Base-by-base conservation (phyloP, 2,113 vertebrate genomes). In the Thamnophis sirtalis region DNA sequence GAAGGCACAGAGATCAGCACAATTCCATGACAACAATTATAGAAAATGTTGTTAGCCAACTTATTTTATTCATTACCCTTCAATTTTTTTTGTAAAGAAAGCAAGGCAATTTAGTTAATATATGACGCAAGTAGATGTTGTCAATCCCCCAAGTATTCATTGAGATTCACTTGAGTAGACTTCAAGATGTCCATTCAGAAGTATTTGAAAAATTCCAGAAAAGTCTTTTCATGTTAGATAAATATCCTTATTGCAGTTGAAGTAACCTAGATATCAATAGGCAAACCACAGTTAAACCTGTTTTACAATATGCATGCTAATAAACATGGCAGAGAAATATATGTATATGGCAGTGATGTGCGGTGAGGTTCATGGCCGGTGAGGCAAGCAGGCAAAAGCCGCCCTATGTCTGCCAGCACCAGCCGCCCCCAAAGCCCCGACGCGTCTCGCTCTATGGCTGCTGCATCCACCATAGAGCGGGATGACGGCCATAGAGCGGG, bases 1-100 rank as follows among this genome's bases (percentile, higher is more conserved):
- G 28, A 68, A 68, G 63, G 5, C 11, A 68, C 60, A 68, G 63
- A 68, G 63, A 17, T 33, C 28, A 68, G 4, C 11, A 5, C n/a
- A 68, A 68, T 15, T 68, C 11, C 28, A 68, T n/a, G 26, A n/a
- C 26, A 15, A 68, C 28, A 68, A n/a, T 73, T 73, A 2, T 5
- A 73, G 68, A 38, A 73, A 73, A 73, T 33, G n/a, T n/a, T 50
- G 0, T 3, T 19, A 5, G 28, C 21, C 2, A 7, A 0, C 11
- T 9, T 80, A 4, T 84, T 84, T 26, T 11, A 48, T 50, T 92
- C 38, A 38, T 51, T 9, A 73, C 3, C 0, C 0, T 0, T 4
- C 0, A 86, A 51, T 91, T 19, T 17, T 43, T 4, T 56, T 13
- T 50, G 17, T 26, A 84, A 55, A 84, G 51, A n/a, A 89, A 49